Evolutionary conservation across 2,888 invertebrate species (phyloP).

Genomic region (Uropetala carovei): DNA sequence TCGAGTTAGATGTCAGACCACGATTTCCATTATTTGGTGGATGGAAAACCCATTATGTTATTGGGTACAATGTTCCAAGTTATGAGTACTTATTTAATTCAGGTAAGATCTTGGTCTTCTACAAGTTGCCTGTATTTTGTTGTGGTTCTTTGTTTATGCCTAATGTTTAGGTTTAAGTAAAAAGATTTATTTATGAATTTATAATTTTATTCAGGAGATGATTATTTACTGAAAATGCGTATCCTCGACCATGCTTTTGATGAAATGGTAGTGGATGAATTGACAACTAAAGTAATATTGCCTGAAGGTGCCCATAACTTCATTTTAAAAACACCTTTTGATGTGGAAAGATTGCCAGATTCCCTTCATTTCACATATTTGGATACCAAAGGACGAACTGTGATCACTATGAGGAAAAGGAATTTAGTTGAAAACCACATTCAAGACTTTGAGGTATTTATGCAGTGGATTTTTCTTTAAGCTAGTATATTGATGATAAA

Average conservation of each 20-base stretch:
- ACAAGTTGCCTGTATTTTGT: background rate
- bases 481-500: too few relatives aligned
- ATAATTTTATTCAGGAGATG: constrained; percentile 74
- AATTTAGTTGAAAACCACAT: constrained; percentile 98
- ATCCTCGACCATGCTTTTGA: constrained; percentile 98
- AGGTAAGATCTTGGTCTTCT: constrained; percentile 74
- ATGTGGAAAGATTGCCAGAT: constrained; percentile 85
- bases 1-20: constrained; percentile 96
- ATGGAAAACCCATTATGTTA: constrained; percentile 97
- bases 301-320: constrained; percentile 95
- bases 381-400: constrained; percentile 95
- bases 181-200: background rate
- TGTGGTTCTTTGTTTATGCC: background rate
- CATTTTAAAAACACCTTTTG: constrained; percentile 88
- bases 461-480: background rate
- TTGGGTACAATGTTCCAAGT: constrained; percentile 98
- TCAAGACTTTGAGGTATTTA: constrained; percentile 87
- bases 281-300: constrained; percentile 91
- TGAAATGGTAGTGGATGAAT: constrained; percentile 95
- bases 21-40: constrained; percentile 99
- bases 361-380: constrained; percentile 93
- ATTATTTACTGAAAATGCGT: constrained; percentile 93
- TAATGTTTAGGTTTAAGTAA: background rate
- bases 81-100: constrained; percentile 94
- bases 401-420: constrained; percentile 86